A percentile compares a stretch with the other conserved stretches of the same genome.
Evolutionary conservation across 2,113 vertebrate genomes (phyloP).

Genomic region (Cyanoliseus patagonus): DNA sequence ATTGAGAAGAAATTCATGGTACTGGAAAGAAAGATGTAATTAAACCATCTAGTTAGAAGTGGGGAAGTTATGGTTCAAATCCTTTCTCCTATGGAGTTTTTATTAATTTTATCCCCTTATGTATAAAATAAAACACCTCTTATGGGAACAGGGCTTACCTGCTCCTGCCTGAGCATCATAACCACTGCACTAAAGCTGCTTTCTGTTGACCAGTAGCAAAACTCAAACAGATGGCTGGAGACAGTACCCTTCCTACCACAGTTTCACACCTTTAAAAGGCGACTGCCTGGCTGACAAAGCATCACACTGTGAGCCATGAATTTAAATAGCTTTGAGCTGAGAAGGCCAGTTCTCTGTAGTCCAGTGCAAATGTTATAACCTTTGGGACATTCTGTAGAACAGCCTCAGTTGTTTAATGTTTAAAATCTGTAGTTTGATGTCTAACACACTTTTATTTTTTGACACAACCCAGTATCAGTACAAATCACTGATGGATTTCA

Average conservation of each 20-base stretch:
- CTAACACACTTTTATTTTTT: not conserved
- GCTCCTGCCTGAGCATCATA: not conserved
- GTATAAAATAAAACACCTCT: not conserved
- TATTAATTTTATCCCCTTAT: not conserved
- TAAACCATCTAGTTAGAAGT: not conserved
- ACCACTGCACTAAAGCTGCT: not conserved
- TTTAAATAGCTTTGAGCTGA: not conserved
- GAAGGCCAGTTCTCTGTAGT: not conserved
- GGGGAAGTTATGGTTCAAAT: not conserved
- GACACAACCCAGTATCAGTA: not conserved
- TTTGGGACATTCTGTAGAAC: not conserved
- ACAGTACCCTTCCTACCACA: not conserved
- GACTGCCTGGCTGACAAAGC: not conserved
- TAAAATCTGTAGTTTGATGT: not conserved
- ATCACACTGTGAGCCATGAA: not conserved
- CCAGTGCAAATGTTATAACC: not conserved
- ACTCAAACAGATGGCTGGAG: not conserved
- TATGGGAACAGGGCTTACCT: not conserved
- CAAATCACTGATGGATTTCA: not conserved
- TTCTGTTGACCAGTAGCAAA: not conserved
- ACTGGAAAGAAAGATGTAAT: not conserved
- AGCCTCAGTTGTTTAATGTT: not conserved
- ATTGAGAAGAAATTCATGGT: not conserved
- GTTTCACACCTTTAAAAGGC: not conserved
- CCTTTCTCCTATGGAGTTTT: not conserved